phyloP scores from a whole-genome alignment of 2,888 invertebrate genomes.

The Selenia dentaria region DNA sequence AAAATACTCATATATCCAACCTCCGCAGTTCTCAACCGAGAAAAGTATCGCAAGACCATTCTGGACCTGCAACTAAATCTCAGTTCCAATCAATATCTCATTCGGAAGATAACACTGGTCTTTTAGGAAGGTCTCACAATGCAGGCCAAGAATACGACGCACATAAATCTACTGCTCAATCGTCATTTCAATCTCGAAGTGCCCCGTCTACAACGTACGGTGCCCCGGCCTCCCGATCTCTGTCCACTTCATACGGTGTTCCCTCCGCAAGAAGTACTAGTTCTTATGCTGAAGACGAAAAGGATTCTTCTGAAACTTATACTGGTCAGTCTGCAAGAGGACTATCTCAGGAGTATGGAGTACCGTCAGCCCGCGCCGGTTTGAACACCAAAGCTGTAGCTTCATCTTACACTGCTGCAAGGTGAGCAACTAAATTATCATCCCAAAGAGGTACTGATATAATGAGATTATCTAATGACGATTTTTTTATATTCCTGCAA shows the following conservation, averaged over 20 bases:
- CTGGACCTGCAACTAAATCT: slow-evolving; percentile 7
- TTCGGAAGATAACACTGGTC: neutral
- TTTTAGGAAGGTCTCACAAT: slow-evolving; percentile 15
- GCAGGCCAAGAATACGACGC: slow-evolving; percentile 9
- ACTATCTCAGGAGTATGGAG: slow-evolving; percentile 73
- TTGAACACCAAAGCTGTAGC: slow-evolving; percentile 61
- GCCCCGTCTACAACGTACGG: slow-evolving; percentile 9
- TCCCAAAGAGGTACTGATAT: too few relatives aligned
- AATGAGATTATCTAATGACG: too few relatives aligned
- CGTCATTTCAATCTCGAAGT: slow-evolving; percentile 9
- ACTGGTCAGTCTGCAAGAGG: slow-evolving; percentile 56
- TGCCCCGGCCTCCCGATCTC: neutral
- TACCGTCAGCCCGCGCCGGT: slow-evolving; percentile 51
- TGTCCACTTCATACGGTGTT: neutral
- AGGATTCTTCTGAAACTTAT: slow-evolving; percentile 60
- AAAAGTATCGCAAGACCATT: slow-evolving; percentile 9
- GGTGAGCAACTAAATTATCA: too few relatives aligned
- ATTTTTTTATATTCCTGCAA: too few relatives aligned
- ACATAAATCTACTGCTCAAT: slow-evolving; percentile 5
- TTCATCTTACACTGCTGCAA: slow-evolving; percentile 55
- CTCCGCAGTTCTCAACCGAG: slow-evolving; percentile 7
- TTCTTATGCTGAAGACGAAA: slow-evolving; percentile 45
- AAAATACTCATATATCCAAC: slow-evolving; percentile 7
- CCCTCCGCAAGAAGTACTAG: neutral
- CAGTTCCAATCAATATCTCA: neutral